These are phyloP conservation scores for Plestiodon gilberti DNA, from an alignment of 2,113 vertebrate species.

Conservation along the genomic window DNA sequence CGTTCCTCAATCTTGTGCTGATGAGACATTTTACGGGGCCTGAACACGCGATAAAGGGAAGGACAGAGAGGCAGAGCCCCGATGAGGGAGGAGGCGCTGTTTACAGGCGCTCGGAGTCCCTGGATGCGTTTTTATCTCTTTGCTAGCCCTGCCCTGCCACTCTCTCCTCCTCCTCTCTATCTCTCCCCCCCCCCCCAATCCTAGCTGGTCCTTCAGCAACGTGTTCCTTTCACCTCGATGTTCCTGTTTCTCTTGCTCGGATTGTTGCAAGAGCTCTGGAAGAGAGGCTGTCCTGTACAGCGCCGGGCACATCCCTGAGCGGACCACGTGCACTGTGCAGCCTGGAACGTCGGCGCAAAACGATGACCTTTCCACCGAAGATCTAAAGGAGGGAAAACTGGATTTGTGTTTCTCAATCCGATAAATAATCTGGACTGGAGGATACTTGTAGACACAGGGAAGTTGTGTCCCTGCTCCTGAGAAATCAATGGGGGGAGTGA, in stretches of 20 bases:
- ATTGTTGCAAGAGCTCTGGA: neutral
- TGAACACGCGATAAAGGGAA: rapidly evolving
- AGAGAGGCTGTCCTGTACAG: neutral
- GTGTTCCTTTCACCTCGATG: neutral
- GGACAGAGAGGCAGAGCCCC: neutral
- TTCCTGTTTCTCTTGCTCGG: neutral
- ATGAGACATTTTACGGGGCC: neutral
- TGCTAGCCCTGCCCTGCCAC: neutral
- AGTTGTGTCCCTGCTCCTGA: too few species aligned
- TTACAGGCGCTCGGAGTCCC: neutral
- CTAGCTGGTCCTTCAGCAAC: neutral
- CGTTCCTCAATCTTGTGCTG: neutral
- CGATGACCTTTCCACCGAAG: neutral
- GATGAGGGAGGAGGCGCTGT: neutral
- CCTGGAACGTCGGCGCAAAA: neutral
- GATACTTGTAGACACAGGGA: neutral
- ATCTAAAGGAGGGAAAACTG: neutral
- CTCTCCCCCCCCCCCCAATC: neutral
- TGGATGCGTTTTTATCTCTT: neutral
- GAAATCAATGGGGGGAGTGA: neutral
- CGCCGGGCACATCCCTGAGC: neutral
- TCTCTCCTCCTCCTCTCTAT: neutral
- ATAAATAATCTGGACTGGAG: neutral
- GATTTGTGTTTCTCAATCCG: neutral
- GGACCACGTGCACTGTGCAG: too few species aligned